Base-by-base conservation (phyloP, 2,113 vertebrate species). In the Microcebus murinus region DNA sequence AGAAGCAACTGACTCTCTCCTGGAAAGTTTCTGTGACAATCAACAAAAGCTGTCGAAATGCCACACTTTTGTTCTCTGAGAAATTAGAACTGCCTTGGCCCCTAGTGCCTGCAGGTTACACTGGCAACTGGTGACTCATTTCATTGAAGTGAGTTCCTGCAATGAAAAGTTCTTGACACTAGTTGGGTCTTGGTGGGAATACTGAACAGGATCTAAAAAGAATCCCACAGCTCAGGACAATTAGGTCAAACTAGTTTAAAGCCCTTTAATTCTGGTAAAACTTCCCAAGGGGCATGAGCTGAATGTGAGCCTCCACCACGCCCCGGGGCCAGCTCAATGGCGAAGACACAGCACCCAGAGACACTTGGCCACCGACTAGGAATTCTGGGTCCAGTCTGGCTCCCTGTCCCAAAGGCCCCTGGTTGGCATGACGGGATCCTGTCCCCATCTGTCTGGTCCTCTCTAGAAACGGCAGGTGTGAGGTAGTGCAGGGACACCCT, bases 1-100 rank as follows among this genome's bases (percentile, higher is more conserved):
- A 18, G 21, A 82, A 79, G 61, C 61, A 36, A n/a, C 8, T 3
- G 11, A 15, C 18, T 82, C 21, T 34, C 17, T 39, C 36, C 0
- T 0, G 48, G 87, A 36, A 83, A 36, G 27, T 88, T 45, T 81
- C 90, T 23, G 2, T 39, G 55, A 55, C 45, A 6, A 17, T 81
- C 23, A 29, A 59, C 39, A 25, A 50, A 14, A 79, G 79, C 84
- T 42, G 55, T n/a, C 55, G 13, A 27, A 42, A 12, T 3, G 39
- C 86, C 52, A n/a, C 17, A 18, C n/a, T 42, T 96, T 93, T 91
- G 90, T 95, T 93, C 92, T 93, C 12, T 20, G 74, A 95, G 91
- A 86, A 79, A 57, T 63, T 23, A 57, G 68, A 71, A 17, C 20
- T 18, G 52, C 31, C 48, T 57, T 63, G 14, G 17, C 20, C 59